Percentiles rank a stretch among this genome's conserved stretches.
phyloP scores from a whole-genome alignment of 2,113 vertebrate genomes.

The Amphiprion ocellaris region DNA sequence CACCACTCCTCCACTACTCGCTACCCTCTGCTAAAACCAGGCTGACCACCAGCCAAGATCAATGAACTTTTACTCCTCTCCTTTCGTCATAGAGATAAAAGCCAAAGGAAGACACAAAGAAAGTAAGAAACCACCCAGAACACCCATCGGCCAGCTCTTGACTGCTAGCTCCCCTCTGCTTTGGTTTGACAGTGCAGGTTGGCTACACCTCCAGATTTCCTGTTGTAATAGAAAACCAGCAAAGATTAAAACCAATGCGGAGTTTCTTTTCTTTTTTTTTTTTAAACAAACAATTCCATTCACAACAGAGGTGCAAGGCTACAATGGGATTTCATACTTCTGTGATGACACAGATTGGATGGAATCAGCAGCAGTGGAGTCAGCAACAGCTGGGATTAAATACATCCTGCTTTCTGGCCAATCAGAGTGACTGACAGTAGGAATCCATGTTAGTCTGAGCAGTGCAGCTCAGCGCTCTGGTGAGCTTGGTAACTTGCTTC shows the following conservation, averaged over 20 bases:
- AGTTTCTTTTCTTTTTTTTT: slow-evolving; percentile 28
- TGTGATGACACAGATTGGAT: slow-evolving; percentile 57
- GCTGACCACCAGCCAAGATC: slow-evolving; percentile 63
- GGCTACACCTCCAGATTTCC: neutral
- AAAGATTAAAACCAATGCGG: slow-evolving; percentile 41
- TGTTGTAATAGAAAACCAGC: slow-evolving; percentile 12
- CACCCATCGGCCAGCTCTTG: slow-evolving; percentile 6
- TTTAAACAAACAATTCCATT: slow-evolving; percentile 31
- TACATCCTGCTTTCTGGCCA: slow-evolving; percentile 65
- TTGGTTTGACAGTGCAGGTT: slow-evolving; percentile 12
- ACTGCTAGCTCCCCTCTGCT: slow-evolving; percentile 5
- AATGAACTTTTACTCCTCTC: slow-evolving; percentile 44
- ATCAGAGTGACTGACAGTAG: slow-evolving; percentile 71
- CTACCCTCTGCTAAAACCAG: slow-evolving; percentile 15
- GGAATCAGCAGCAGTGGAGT: slow-evolving; percentile 59
- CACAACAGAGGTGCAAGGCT: slow-evolving; percentile 28
- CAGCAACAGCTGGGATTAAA: slow-evolving; percentile 68
- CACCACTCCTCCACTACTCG: slow-evolving; percentile 5
- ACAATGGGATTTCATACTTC: slow-evolving; percentile 44
- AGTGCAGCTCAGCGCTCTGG: slow-evolving; percentile 44
- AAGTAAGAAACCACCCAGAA: slow-evolving; percentile 31
- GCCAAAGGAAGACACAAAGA: slow-evolving; percentile 24
- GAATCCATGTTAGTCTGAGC: slow-evolving; percentile 51
- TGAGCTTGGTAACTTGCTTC: slow-evolving; percentile 16
- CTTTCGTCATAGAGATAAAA: slow-evolving; percentile 58